Evolutionary conservation across 2,113 vertebrate genomes (phyloP).

Genomic region (Cavia aperea): DNA sequence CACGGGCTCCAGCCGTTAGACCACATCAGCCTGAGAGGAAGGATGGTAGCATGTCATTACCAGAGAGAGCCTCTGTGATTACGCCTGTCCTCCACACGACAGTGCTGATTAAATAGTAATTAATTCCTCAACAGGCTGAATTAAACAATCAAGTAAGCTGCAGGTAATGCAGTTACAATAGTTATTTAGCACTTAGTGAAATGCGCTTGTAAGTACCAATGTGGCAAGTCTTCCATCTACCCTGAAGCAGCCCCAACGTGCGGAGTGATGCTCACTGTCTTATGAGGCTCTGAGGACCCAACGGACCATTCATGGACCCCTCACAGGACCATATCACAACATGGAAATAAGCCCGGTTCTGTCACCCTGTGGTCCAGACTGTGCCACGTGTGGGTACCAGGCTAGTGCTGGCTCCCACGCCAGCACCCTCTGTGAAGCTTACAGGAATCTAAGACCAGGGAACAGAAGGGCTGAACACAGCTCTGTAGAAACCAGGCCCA

Average conservation of each 20-base stretch:
- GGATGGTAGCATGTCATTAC: neutral
- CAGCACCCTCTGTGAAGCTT: rapidly evolving
- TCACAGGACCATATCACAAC: neutral
- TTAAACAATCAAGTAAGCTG: slow-evolving; percentile 60
- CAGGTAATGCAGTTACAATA: slow-evolving; percentile 56
- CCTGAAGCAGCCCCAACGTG: neutral
- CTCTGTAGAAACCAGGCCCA: neutral
- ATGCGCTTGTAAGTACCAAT: neutral
- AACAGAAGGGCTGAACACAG: rapidly evolving
- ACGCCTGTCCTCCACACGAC: neutral
- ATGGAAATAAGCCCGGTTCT: rapidly evolving
- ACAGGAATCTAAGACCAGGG: neutral
- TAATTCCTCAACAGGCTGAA: slow-evolving; percentile 52
- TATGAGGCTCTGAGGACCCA: neutral
- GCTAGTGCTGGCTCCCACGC: neutral
- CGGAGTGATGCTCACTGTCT: neutral
- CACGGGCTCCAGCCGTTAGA: neutral
- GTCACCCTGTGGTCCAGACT: neutral
- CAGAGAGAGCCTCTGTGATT: neutral
- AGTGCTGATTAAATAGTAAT: slow-evolving; percentile 54
- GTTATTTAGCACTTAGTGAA: slow-evolving; percentile 51
- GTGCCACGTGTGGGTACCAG: rapidly evolving
- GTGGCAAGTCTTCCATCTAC: neutral
- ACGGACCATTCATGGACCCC: rapidly evolving
- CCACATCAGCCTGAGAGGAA: neutral